These are phyloP conservation scores for Typhlichthys subterraneus DNA, from an alignment of 2,797 vertebrate species.

Conservation along the genomic window DNA sequence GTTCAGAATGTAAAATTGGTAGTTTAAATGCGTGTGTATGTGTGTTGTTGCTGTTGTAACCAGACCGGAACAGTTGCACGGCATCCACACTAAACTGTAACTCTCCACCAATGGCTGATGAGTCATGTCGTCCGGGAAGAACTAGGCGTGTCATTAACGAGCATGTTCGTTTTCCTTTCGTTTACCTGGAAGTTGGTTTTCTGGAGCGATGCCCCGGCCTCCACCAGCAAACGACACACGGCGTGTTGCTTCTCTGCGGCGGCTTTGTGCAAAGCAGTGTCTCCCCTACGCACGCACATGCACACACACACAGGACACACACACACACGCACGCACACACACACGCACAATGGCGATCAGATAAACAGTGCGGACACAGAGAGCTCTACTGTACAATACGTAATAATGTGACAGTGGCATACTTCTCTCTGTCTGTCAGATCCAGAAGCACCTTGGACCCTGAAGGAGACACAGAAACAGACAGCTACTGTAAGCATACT, in stretches of 20 bases:
- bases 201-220: slow-evolving; percentile 88
- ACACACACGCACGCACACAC: slow-evolving; percentile 20
- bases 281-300: slow-evolving; percentile 75
- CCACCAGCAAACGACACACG: slow-evolving; percentile 87
- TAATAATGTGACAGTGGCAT: slow-evolving; percentile 55
- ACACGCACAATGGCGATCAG: background rate
- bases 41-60: background rate
- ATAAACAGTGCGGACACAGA: too few relatives aligned
- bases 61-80: too few relatives aligned
- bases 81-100: background rate
- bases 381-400: background rate
- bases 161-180: background rate
- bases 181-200: slow-evolving; percentile 91
- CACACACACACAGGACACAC: slow-evolving; percentile 18
- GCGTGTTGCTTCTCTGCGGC: slow-evolving; percentile 85
- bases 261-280: slow-evolving; percentile 95
- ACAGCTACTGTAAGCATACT: background rate
- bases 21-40: too few relatives aligned
- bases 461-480: slow-evolving; percentile 51
- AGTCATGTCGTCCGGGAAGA: background rate
- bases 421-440: slow-evolving; percentile 92
- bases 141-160: background rate
- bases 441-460: slow-evolving; percentile 92
- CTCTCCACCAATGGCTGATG: background rate
- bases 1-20: too few relatives aligned